phyloP scores from a whole-genome alignment of 2,888 invertebrate species.

The Lochmaea crataegi region DNA sequence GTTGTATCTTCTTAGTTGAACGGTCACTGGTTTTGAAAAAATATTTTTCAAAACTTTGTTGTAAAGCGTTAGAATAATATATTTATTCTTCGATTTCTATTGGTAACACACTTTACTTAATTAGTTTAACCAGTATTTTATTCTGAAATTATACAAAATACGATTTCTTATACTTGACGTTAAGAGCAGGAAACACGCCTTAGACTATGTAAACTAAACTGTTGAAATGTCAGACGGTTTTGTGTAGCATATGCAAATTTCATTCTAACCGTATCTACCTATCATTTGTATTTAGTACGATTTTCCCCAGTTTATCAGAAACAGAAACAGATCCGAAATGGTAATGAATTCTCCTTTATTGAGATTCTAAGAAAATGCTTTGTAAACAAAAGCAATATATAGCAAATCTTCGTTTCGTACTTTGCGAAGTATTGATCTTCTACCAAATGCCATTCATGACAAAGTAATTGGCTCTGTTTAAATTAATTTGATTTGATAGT shows the following conservation, averaged over 20 bases:
- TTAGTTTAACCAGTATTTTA: no score
- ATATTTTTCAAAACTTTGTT: no score
- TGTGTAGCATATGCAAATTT: neutral
- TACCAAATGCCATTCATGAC: neutral
- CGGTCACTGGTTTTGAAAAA: no score
- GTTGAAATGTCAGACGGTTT: neutral
- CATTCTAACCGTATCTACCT: no score
- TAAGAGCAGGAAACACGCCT: neutral
- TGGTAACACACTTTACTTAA: no score
- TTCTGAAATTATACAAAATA: no score
- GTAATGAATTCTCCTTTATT: neutral
- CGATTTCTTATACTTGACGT: no score
- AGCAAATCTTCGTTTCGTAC: slow-evolving; percentile 3
- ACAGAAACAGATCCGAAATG: neutral
- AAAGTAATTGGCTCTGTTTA: slow-evolving; percentile 14
- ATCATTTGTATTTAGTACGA: no score
- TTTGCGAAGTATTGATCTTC: neutral
- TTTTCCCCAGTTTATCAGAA: neutral
- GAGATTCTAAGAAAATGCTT: slow-evolving; percentile 8
- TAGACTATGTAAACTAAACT: no score
- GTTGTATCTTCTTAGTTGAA: no score
- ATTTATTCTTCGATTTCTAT: no score
- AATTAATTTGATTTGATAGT: slow-evolving; percentile 18
- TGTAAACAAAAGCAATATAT: slow-evolving; percentile 12
- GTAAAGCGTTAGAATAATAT: no score